These are phyloP conservation scores for Tylochromis polylepis DNA, from an alignment of 2,113 vertebrate species.

Conservation along the genomic window DNA sequence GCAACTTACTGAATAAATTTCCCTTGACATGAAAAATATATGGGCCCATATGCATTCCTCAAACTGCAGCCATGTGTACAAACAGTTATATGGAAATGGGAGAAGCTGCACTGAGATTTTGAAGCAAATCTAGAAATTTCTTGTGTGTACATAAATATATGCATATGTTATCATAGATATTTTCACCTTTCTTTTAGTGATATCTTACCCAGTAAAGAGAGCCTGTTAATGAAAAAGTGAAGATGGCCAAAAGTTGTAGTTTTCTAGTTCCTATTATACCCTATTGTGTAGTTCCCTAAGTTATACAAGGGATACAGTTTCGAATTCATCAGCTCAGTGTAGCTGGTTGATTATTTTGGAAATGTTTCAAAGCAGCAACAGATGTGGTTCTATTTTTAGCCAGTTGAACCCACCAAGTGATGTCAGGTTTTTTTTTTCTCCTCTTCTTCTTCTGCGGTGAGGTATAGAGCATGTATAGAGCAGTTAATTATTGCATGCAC, in stretches of 20 bases:
- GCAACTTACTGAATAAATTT: background rate
- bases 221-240: background rate
- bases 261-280: background rate
- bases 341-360: background rate
- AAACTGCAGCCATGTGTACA: background rate
- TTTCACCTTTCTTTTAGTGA: background rate
- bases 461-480: slow-evolving; percentile 38
- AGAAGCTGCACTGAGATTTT: background rate
- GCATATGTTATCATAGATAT: background rate
- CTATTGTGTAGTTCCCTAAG: background rate
- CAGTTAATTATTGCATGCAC: slow-evolving; percentile 23
- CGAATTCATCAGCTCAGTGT: background rate
- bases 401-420: background rate
- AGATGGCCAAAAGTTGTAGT: background rate
- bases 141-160: background rate
- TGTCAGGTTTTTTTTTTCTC: background rate
- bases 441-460: background rate
- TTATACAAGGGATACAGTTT: background rate
- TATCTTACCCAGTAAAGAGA: background rate
- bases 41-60: background rate
- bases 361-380: background rate
- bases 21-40: background rate
- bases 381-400: background rate
- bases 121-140: background rate
- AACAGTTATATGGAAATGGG: background rate